A percentile compares a stretch with the other conserved stretches of the same genome.
Evolutionary conservation across 2,888 invertebrate genomes (phyloP).

Genomic region (Buathra laborator): DNA sequence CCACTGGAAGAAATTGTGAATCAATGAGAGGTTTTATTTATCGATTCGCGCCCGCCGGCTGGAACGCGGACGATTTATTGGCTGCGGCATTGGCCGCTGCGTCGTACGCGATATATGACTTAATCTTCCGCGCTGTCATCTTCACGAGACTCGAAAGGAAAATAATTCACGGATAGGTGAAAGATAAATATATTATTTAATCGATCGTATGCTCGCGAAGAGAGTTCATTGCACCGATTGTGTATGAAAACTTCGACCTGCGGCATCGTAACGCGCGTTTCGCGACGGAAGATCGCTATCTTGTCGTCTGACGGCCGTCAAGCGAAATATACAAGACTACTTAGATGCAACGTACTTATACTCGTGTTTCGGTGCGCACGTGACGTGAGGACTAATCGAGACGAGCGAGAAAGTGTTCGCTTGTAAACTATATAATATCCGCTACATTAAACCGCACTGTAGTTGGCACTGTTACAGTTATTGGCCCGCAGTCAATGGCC

Average conservation of each 20-base stretch:
- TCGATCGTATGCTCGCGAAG: conserved; percentile 33
- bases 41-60: conserved; percentile 15
- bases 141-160: not conserved
- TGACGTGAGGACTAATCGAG: conserved; percentile 33
- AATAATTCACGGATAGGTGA: not conserved
- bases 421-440: not conserved
- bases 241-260: conserved; percentile 2
- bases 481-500: not conserved
- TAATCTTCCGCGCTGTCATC: conserved; percentile 31
- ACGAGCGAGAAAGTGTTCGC: conserved; percentile 37
- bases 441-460: not conserved
- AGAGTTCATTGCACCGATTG: conserved; percentile 7
- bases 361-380: conserved; percentile 7
- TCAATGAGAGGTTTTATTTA: conserved; percentile 25
- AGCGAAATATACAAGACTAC: conserved; percentile 14
- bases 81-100: not conserved
- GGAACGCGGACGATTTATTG: conserved; percentile 17
- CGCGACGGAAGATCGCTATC: conserved; percentile 19
- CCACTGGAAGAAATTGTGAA: conserved; percentile 9
- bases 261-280: conserved; percentile 1
- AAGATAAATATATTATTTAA: conserved; percentile 23
- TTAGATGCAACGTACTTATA: conserved; percentile 21
- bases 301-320: conserved; percentile 3
- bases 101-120: conserved; percentile 19
- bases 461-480: not conserved